Conservation (phyloP, 2,888 invertebrate species). For the Galerucella nymphaeae region DNA sequence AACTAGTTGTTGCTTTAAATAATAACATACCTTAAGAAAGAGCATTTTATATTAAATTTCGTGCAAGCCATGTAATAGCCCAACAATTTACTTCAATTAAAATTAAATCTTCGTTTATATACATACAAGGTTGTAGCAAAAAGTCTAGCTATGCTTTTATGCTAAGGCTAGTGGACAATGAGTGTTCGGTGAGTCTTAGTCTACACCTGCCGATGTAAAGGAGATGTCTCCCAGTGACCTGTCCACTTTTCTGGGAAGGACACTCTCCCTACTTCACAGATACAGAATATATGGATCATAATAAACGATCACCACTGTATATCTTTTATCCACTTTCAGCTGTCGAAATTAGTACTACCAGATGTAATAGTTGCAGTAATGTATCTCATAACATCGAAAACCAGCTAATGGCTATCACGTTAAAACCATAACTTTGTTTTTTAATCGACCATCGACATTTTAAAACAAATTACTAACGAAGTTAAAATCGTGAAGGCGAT, state of each 20-base stretch:
- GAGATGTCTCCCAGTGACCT: too few relatives aligned
- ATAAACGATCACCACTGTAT: neutral
- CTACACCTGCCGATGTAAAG: too few relatives aligned
- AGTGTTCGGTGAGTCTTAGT: too few relatives aligned
- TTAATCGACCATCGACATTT: neutral
- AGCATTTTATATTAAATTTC: constrained; percentile 1
- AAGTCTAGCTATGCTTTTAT: neutral
- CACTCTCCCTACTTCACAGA: too few relatives aligned
- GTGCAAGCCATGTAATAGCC: neutral
- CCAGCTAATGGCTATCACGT: neutral
- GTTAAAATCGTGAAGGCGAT: constrained; percentile 4
- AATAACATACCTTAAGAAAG: constrained; percentile 9
- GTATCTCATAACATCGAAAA: neutral
- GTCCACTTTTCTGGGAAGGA: too few relatives aligned
- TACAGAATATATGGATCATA: neutral
- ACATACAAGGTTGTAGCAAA: neutral
- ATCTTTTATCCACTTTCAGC: neutral
- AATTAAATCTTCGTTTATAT: too few relatives aligned
- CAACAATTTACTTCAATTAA: neutral
- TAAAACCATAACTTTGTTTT: neutral
- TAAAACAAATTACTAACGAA: neutral
- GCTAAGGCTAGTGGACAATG: too few relatives aligned
- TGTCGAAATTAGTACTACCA: neutral
- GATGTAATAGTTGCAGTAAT: neutral
- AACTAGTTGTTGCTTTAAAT: constrained; percentile 1